Evolutionary conservation across 2,888 invertebrate species (phyloP), one percentile per base, ranked within the genome.

Genomic region (Hirtodrosophila cameraria): DNA sequence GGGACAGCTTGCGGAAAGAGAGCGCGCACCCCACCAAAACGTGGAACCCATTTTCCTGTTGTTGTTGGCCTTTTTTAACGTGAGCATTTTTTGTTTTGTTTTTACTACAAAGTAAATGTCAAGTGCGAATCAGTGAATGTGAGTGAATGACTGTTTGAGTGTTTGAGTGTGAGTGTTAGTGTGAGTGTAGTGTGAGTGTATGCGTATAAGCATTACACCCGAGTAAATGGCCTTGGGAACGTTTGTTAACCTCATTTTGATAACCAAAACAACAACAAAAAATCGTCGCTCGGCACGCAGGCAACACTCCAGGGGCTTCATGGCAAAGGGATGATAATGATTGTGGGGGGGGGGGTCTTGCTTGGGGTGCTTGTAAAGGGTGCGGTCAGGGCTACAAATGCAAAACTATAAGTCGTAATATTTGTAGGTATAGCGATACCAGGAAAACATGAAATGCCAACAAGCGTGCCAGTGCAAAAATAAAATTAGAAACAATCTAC

Each of bases 191-290:
- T 35, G 35, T n/a, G 72, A 43, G 48, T 30, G 41, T 43, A 55
- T 49, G 38, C 52, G 28, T 36, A 31, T 50, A 31, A 58, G 74
- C 65, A 69, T 65, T 69, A 74, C 65, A 61, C 35, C 50, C 60
- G 46, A 65, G 79, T 79, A 85, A 79, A 68, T 85, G 81, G 86
- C 81, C 86, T 82, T 82, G 81, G 83, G 68, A 72, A 75, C 80
- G 81, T 85, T 85, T 82, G 72, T 82, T 82, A 85, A 85, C 81
- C 81, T 82, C 80, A 66, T 79, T 82, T 76, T 82, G 86, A 85
- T 82, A 85, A 79, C 61, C 68, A 79, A 78, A 74, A 66, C 85
- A 70, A 61, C 39, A 65, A 27, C 48, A 68, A 60, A 67, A 75
- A 75, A 75, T 70, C 80, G 80, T 61, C 39, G 57, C 61, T 66